These are phyloP conservation scores for Syngnathus floridae DNA, from an alignment of 2,113 vertebrate species.

Conservation along the genomic window DNA sequence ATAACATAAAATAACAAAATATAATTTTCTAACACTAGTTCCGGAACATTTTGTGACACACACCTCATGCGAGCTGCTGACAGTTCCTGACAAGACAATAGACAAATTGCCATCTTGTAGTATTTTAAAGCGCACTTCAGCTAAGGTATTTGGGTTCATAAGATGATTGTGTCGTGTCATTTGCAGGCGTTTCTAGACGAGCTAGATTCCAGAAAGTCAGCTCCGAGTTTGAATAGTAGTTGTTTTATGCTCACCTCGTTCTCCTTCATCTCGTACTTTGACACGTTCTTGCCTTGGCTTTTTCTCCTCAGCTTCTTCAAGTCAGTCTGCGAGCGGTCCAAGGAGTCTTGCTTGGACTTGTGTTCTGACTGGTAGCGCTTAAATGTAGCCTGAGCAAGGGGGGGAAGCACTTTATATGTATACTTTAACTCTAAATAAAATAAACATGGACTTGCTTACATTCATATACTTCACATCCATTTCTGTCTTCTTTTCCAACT, in stretches of 20 bases:
- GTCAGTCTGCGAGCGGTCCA: slow-evolving; percentile 90
- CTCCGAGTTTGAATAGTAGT: too few relatives aligned
- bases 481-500: slow-evolving; percentile 95
- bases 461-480: slow-evolving; percentile 97
- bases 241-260: slow-evolving; percentile 77
- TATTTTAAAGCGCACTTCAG: too few relatives aligned
- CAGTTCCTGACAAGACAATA: not conserved
- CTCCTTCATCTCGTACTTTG: slow-evolving; percentile 86
- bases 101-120: not conserved
- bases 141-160: too few relatives aligned
- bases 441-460: slow-evolving; percentile 68
- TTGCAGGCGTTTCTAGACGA: too few relatives aligned
- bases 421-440: not conserved
- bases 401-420: too few relatives aligned
- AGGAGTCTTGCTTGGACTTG: slow-evolving; percentile 80
- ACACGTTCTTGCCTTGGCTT: slow-evolving; percentile 84
- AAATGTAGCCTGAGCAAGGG: slow-evolving; percentile 80
- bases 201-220: too few relatives aligned
- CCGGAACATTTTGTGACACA: too few relatives aligned
- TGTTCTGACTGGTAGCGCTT: slow-evolving; percentile 94
- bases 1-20: too few relatives aligned
- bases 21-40: too few relatives aligned
- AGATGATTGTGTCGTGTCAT: too few relatives aligned
- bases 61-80: too few relatives aligned
- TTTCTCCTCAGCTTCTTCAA: slow-evolving; percentile 92